Evolutionary conservation across 2,113 vertebrate species (phyloP).

Genomic region (Serinus canaria): DNA sequence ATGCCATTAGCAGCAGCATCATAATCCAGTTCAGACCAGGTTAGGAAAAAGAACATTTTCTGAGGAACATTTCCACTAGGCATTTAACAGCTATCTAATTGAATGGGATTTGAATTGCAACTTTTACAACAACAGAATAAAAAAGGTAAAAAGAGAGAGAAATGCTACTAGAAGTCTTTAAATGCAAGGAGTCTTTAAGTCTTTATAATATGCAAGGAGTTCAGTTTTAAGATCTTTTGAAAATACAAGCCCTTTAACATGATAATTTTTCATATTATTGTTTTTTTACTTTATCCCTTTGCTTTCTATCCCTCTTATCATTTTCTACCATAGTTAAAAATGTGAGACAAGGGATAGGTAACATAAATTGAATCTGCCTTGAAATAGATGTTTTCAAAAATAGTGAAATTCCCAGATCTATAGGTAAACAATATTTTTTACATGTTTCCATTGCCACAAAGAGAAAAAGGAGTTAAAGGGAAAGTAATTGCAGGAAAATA

Average conservation of each 20-base stretch:
- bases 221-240: not conserved
- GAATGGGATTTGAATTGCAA: not conserved
- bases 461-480: not conserved
- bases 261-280: not conserved
- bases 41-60: not conserved
- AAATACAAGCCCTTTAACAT: not conserved
- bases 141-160: fast-evolving
- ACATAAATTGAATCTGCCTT: not conserved
- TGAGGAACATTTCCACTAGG: not conserved
- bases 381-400: not conserved
- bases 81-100: not conserved
- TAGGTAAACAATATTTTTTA: not conserved
- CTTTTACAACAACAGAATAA: not conserved
- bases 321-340: not conserved
- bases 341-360: fast-evolving
- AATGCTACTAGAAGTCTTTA: not conserved
- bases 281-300: not conserved
- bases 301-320: fast-evolving
- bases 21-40: not conserved
- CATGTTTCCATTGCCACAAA: not conserved
- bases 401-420: not conserved
- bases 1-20: not conserved
- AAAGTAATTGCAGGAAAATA: not conserved
- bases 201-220: not conserved
- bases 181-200: not conserved